Conservation (phyloP, 1,140 invertebrate species). For the Dufourea novaeangliae region DNA sequence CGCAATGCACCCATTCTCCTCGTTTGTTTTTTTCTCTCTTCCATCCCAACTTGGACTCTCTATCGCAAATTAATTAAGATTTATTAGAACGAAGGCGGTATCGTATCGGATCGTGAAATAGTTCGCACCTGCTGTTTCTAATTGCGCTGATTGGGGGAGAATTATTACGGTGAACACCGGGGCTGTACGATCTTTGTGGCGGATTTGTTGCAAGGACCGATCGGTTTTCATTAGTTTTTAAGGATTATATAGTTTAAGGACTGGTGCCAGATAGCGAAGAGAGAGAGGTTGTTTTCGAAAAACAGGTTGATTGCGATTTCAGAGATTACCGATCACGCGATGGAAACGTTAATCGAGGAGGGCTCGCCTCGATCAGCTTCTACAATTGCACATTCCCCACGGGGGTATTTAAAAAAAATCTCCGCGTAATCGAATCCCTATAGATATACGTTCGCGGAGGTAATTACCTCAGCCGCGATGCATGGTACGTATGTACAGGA, state of each 20-base stretch:
- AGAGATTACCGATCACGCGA: slow-evolving; percentile 4
- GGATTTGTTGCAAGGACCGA: not conserved
- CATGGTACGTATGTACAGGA: slow-evolving; percentile 11
- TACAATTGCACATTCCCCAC: not conserved
- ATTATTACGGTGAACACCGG: not conserved
- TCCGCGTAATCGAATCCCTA: slow-evolving; percentile 47
- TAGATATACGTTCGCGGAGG: slow-evolving; percentile 12
- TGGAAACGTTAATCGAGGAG: not conserved
- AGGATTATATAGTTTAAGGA: not conserved
- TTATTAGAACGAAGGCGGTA: slow-evolving; percentile 17
- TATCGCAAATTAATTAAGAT: slow-evolving; percentile 45
- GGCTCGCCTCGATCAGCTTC: not conserved
- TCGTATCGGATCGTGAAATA: slow-evolving; percentile 36
- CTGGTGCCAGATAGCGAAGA: not conserved
- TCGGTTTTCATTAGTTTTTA: not conserved
- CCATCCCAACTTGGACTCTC: not conserved
- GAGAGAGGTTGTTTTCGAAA: not conserved
- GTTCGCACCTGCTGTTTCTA: slow-evolving; percentile 30
- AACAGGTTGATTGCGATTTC: not conserved
- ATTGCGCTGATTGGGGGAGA: not conserved
- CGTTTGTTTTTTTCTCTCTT: not conserved
- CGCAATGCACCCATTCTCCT: not conserved
- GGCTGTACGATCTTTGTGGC: not conserved
- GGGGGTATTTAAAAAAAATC: slow-evolving; percentile 2
- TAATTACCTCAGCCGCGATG: slow-evolving; percentile 42